phyloP scores from a whole-genome alignment of 2,888 invertebrate genomes.

The Drosophila kambysellisi region DNA sequence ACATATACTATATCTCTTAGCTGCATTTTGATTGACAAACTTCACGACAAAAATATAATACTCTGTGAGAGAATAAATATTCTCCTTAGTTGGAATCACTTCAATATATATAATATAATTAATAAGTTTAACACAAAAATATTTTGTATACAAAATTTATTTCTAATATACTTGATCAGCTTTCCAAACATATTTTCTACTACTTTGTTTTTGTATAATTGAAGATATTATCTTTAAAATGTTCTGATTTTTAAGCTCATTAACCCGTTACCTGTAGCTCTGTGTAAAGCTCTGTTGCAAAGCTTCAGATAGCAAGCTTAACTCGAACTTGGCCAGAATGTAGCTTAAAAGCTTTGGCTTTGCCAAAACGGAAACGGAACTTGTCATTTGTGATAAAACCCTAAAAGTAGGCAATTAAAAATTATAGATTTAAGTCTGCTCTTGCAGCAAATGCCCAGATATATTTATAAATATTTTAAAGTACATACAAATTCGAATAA shows the following conservation, averaged over 20 bases:
- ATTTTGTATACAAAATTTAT: neutral
- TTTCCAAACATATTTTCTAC: neutral
- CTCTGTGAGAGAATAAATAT: neutral
- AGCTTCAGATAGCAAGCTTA: slow-evolving; percentile 15
- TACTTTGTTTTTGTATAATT: neutral
- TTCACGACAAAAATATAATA: neutral
- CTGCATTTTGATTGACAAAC: no score
- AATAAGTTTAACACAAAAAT: neutral
- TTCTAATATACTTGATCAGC: neutral
- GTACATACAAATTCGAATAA: neutral
- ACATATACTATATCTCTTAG: no score
- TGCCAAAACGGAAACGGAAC: slow-evolving; percentile 49
- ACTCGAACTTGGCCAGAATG: neutral
- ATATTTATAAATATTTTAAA: slow-evolving; percentile 24
- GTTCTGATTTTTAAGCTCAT: neutral
- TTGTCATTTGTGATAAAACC: neutral
- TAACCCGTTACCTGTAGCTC: neutral
- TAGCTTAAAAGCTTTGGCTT: slow-evolving; percentile 29
- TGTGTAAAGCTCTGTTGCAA: slow-evolving; percentile 37
- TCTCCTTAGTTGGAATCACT: neutral
- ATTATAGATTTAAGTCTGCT: slow-evolving; percentile 41
- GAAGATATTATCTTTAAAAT: no score
- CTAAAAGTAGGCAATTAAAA: slow-evolving; percentile 43
- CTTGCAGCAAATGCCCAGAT: slow-evolving; percentile 66
- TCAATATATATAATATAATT: neutral